Evolutionary conservation across 2,888 invertebrate genomes (phyloP), one percentile per base, ranked within the genome.

Genomic region (Heliconius charithonia): DNA sequence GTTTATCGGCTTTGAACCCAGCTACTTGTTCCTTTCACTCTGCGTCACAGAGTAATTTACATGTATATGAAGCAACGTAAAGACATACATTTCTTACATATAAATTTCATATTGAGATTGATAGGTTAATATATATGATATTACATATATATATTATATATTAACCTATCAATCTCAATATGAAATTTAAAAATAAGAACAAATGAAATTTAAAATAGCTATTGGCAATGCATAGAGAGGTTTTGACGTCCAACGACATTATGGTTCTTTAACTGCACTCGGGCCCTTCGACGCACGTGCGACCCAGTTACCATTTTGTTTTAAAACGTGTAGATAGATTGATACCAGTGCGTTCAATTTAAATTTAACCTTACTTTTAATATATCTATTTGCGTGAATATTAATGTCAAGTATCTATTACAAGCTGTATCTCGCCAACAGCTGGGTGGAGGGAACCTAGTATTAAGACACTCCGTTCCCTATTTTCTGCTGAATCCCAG

Each of bases 201-300:
- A 25, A 63, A n/a, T n/a, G n/a, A n/a, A n/a, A 69, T 76, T 67
- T 67, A 67, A 81, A 81, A 81, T 81, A 85, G 81, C 79, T 79
- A 81, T 83, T 84, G 84, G 84, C 85, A 83, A 78, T 82, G 81
- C 83, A 85, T 84, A 85, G 84, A 85, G 83, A 85, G 79, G 70
- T 78, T 79, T 84, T 93, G 93, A 93, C 94, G 94, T 94, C 93
- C 93, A 84, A 80, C 86, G 88, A 88, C 89, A 90, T 88, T 88
- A 85, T 89, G 72, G 72, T n/a, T 32, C 87, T 85, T 73, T 82
- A 88, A 89, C 87, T 89, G 89, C 89, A 89, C 73, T 67, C 83
- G 84, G 84, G 88, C 90, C 91, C 91, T 92, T 89, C 84, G 85
- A 84, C 85, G 84, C 85, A 86, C 86, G 87, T 87, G 87, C 74